phyloP scores from a whole-genome alignment of 2,888 invertebrate species.

The Brachypterus glaber region DNA sequence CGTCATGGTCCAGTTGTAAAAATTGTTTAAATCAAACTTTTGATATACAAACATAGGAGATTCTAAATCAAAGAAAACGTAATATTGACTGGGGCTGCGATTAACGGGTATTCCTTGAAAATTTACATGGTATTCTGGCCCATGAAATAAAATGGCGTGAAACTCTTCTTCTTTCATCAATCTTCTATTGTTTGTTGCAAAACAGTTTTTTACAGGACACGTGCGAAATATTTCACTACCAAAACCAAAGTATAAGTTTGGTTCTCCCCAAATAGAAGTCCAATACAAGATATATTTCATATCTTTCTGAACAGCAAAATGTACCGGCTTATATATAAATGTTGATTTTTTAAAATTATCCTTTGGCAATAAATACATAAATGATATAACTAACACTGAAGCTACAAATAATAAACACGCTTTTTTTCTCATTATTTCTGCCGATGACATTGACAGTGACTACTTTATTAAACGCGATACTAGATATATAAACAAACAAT shows the following conservation, averaged over 20 bases:
- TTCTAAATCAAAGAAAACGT: conserved; percentile 45
- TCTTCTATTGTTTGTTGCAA: conserved; percentile 37
- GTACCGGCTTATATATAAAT: no score
- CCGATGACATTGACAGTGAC: no score
- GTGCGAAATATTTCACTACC: conserved; percentile 23
- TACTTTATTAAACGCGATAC: no score
- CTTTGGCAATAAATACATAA: no score
- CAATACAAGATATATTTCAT: conserved; percentile 25
- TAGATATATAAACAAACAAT: no score
- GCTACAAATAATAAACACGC: no score
- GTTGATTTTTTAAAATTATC: no score
- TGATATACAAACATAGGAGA: conserved; percentile 31
- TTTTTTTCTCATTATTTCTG: no score
- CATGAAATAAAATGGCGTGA: conserved; percentile 48
- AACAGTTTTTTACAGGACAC: conserved; percentile 41
- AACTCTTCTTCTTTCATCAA: conserved; percentile 37
- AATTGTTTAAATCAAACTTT: conserved; percentile 30
- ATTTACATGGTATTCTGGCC: conserved; percentile 29
- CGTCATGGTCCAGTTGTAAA: conserved; percentile 51
- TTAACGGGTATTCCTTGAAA: conserved; percentile 32
- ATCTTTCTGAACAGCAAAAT: background rate
- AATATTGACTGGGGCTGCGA: conserved; percentile 40
- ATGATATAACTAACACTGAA: no score
- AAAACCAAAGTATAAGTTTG: conserved; percentile 21
- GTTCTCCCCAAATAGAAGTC: conserved; percentile 23